Base-by-base conservation (phyloP, 2,888 invertebrate genomes). In the Eurytoma californica region DNA sequence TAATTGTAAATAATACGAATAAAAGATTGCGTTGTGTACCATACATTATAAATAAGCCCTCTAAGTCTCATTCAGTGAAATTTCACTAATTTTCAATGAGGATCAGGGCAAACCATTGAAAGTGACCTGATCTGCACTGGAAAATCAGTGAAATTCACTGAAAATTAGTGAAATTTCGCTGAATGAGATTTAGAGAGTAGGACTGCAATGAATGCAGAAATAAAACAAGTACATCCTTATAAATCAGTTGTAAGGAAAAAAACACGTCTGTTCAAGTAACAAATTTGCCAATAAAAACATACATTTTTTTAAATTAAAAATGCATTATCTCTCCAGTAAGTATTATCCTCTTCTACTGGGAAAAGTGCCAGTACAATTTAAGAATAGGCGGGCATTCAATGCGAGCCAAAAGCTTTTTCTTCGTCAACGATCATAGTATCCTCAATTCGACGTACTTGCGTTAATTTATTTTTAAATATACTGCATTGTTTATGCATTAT, bases 341-440 rank as follows among this genome's bases (percentile, higher is more conserved):
- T 9, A 47, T 30, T 20, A 20, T 70, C 20, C 18, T 12, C 24
- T 13, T 60, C 51, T 28, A 51, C 51, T 60, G 60, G 58, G 70
- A 61, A 61, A 13, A n/a, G 9, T 72, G 70, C 61, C 70, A 72
- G 61, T 72, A 47, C 24, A 61, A 61, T 72, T 61, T 72, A 28
- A 72, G 61, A 72, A n/a, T 49, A 51, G 51, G 5, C n/a, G 4
- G 20, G n/a, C 12, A 24, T 28, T 39, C 39, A 39, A 39, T 12
- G n/a, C 24, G 51, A 49, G 70, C 61, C 70, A 72, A 61, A 51
- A 24, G n/a, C 51, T n/a, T 72, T 72, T 51, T 72, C 28, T 72
- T 61, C 28, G 28, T 72, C 70, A 72, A 61, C 57, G 47, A 69
- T 47, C 47, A 49, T n/a, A 60, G 24, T 61, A 61, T 51, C n/a